Evolutionary conservation across 2,113 vertebrate species (phyloP).

Genomic region (Neofelis nebulosa): DNA sequence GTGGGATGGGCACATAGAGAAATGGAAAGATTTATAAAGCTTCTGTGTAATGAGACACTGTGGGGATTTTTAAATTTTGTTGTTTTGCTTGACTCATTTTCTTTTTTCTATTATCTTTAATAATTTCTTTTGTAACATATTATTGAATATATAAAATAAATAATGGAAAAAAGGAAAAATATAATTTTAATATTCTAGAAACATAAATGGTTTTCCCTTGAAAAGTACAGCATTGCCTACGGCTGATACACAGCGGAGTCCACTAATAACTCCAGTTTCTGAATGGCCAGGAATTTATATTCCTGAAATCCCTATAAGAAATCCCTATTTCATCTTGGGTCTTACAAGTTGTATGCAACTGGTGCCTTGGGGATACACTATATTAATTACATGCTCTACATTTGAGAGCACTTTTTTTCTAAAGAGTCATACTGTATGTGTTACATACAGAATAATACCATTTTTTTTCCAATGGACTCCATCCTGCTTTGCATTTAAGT

Average conservation of each 20-base stretch:
- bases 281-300: not conserved
- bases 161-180: not conserved
- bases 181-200: not conserved
- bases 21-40: not conserved
- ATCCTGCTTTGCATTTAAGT: slow-evolving; percentile 57
- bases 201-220: not conserved
- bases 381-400: slow-evolving; percentile 58
- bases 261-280: not conserved
- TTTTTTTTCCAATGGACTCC: not conserved
- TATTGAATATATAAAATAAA: not conserved
- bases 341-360: not conserved
- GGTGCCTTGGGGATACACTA: not conserved
- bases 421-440: slow-evolving; percentile 45
- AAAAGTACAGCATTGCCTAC: not conserved
- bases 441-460: slow-evolving; percentile 44
- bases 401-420: slow-evolving; percentile 61
- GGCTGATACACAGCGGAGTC: not conserved
- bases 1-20: not conserved
- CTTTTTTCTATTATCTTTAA: not conserved
- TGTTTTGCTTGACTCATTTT: not conserved
- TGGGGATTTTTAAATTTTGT: not conserved
- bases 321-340: not conserved
- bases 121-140: not conserved
- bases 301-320: not conserved
- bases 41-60: not conserved